Conservation (phyloP, 2,888 invertebrate genomes). For the Anoplius nigerrimus region DNA sequence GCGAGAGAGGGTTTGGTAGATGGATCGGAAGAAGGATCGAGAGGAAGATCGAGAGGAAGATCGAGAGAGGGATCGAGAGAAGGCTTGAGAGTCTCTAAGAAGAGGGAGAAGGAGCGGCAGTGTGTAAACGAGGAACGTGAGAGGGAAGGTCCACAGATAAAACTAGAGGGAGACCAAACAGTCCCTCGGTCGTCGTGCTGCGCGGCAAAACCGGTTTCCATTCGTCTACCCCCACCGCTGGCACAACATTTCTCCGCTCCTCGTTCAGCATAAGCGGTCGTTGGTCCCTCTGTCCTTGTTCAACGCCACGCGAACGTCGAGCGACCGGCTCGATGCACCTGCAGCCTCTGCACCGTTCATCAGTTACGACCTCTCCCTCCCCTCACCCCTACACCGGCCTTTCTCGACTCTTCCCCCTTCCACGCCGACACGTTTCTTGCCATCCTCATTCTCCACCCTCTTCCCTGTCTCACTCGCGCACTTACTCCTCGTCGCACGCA, state of each 20-base stretch:
- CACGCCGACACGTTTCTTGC: conserved; percentile 11
- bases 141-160: not conserved
- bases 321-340: conserved; percentile 70
- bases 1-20: not conserved
- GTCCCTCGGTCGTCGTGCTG: conserved; percentile 31
- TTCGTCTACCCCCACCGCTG: conserved; percentile 35
- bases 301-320: conserved; percentile 72
- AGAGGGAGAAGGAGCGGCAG: not conserved
- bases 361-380: conserved; percentile 32
- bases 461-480: not conserved
- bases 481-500: not conserved
- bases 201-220: conserved; percentile 57
- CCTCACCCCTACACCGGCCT: conserved; percentile 16
- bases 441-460: not conserved
- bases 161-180: conserved; percentile 21
- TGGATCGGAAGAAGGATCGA: too few relatives aligned
- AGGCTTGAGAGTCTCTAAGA: not conserved
- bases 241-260: too few relatives aligned
- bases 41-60: not conserved
- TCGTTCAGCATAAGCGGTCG: conserved; percentile 29
- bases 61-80: too few relatives aligned
- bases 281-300: conserved; percentile 46
- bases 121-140: not conserved
- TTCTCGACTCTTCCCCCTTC: conserved; percentile 20
- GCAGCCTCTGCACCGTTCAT: conserved; percentile 58